Base-by-base conservation (phyloP, 2,888 invertebrate species). In the Ptilodon capucinus region DNA sequence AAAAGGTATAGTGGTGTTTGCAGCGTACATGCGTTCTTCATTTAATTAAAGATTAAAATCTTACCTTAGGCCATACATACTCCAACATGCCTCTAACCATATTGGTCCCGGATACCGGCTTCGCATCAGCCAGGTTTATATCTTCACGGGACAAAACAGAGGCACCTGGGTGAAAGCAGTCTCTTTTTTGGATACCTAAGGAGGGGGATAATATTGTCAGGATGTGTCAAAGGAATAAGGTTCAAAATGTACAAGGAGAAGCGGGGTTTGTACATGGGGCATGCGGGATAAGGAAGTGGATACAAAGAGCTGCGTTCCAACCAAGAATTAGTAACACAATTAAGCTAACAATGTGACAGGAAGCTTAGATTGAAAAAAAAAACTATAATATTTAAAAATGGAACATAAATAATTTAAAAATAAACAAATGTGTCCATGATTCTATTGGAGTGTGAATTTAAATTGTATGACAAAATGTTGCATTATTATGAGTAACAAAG, bases 61-160 rank as follows among this genome's bases (percentile, higher is more conserved):
- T 81, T 51, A 96, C 96, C 92, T 97, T 95, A 19, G 99, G 99
- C 99, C 99, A 99, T 48, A 99, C 95, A 87, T 98, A 98, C 42
- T 93, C 93, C 79, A 97, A 81, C 97, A 99, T 98, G 42, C 95
- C 95, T 60, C 92, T 93, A 21, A 98, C 75, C 95, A 99, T 98
- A 72, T 97, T 94, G 67, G 89, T 71, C 57, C 95, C 93, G 7
- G 95, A 92, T 53, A 97, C 93, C 42, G 93, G 89, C 71, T 91
- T 90, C 35, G 91, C 86, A 74, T 93, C 91, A 25, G 89, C 92
- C 66, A 94, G 72, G 72, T 93, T 91, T 54, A 95, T 88, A 82
- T 92, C 92, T 76, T 94, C 94, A 75, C 94, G 90, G 58, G 92
- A 92, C 71, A 95, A 86, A 81, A 92, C 92, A 72, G 95, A 94